A percentile compares a stretch with the other conserved stretches of the same genome.
These are phyloP conservation scores for Propithecus coquereli DNA, from an alignment of 2,113 vertebrate genomes.

Conservation along the genomic window DNA sequence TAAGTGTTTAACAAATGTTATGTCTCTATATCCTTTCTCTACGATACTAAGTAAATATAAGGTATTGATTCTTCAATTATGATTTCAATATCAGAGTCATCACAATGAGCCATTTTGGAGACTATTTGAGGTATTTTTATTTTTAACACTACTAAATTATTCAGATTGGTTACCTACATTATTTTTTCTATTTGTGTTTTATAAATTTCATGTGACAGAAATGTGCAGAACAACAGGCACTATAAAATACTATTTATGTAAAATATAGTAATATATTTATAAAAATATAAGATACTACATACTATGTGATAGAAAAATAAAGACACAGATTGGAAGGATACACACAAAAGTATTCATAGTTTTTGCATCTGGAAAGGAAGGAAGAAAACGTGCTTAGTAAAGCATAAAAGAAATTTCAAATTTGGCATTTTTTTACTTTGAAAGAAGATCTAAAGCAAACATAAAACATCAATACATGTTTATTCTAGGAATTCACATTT, in stretches of 20 bases:
- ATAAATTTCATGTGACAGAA: neutral
- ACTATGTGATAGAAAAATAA: neutral
- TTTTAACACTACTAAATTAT: neutral
- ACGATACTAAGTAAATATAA: neutral
- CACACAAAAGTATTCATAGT: neutral
- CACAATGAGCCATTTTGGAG: neutral
- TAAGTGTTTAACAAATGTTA: neutral
- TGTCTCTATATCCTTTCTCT: neutral
- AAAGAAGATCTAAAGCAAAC: neutral
- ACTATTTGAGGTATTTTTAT: neutral
- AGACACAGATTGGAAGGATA: neutral
- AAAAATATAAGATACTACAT: neutral
- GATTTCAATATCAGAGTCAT: neutral
- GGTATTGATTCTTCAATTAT: neutral
- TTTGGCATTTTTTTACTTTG: neutral
- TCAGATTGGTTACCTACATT: neutral
- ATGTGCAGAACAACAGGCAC: neutral
- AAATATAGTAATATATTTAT: neutral
- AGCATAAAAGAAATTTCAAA: neutral
- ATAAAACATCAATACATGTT: neutral
- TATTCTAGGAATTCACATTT: neutral
- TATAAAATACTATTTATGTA: neutral
- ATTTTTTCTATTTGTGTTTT: neutral
- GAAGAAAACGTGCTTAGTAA: neutral
- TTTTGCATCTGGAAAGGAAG: neutral